A percentile compares a stretch with the other conserved stretches of the same genome.
These are phyloP conservation scores for Phenganax subtilis DNA, from an alignment of 92 coral and sea anemone species.

Conservation along the genomic window DNA sequence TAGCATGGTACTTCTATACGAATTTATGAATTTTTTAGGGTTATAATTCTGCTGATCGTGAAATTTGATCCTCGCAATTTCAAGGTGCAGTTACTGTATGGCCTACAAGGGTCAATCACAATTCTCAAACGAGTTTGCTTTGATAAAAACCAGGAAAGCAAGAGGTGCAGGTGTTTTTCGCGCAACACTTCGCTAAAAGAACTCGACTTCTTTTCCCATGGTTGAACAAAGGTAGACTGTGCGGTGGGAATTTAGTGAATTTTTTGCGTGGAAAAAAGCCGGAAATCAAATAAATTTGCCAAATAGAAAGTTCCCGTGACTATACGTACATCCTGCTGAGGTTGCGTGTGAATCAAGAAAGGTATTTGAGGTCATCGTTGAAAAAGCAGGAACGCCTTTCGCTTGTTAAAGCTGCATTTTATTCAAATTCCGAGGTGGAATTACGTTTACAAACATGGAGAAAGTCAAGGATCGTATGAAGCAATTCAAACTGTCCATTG, in stretches of 20 bases:
- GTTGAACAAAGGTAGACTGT: neutral
- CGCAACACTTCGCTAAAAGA: neutral
- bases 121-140: neutral
- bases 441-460: conserved; percentile 21
- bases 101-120: too few relatives aligned
- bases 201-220: neutral
- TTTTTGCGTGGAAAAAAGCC: neutral
- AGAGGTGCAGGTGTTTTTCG: neutral
- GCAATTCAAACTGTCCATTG: conserved; percentile 29
- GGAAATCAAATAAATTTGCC: conserved; percentile 19
- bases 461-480: conserved; percentile 27
- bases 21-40: too few relatives aligned
- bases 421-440: neutral
- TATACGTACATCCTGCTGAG: conserved; percentile 30
- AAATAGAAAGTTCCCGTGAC: neutral
- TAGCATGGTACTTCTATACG: too few relatives aligned
- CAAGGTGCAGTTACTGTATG: too few relatives aligned
- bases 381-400: conserved; percentile 15
- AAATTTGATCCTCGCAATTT: too few relatives aligned
- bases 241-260: neutral
- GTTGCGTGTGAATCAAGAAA: neutral
- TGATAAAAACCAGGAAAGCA: conserved; percentile 15
- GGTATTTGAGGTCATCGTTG: conserved; percentile 9
- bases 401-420: neutral
- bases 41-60: too few relatives aligned